A percentile compares a stretch with the other conserved stretches of the same genome.
Conservation (phyloP, 2,888 invertebrate genomes). For the Galerucella nymphaeae region DNA sequence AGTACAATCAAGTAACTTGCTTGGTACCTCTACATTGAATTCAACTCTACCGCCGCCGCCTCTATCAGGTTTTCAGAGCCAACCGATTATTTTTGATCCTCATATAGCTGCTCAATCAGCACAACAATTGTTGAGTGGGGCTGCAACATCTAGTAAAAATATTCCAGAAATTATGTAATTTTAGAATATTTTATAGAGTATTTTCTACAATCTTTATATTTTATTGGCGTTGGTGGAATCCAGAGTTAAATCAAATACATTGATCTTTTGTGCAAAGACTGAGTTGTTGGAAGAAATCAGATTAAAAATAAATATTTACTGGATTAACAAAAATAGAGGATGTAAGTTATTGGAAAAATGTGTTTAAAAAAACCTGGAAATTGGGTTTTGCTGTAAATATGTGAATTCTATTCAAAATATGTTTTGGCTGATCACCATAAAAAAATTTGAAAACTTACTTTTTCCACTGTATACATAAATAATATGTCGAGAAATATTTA, state of each 20-base stretch:
- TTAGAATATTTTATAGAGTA: not conserved
- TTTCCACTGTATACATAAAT: no score
- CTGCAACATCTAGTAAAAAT: slow-evolving; percentile 27
- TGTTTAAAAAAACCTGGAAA: no score
- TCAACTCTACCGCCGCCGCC: slow-evolving; percentile 40
- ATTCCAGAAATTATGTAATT: slow-evolving; percentile 24
- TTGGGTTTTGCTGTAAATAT: no score
- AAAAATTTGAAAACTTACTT: no score
- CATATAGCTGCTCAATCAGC: slow-evolving; percentile 63
- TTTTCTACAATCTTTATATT: slow-evolving; percentile 15
- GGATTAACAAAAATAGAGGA: no score
- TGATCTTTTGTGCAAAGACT: not conserved
- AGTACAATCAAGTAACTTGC: slow-evolving; percentile 31
- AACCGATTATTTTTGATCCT: slow-evolving; percentile 61
- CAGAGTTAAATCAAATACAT: not conserved
- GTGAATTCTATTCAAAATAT: no score
- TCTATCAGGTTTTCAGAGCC: slow-evolving; percentile 45
- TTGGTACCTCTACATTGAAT: slow-evolving; percentile 8
- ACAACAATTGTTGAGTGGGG: slow-evolving; percentile 60
- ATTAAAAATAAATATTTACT: no score
- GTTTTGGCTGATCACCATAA: no score
- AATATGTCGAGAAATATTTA: not conserved
- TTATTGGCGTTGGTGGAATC: slow-evolving; percentile 1
- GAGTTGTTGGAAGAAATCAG: not conserved
- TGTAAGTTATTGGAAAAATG: no score